Conservation (phyloP, 2,797 vertebrate species). For the Megaceryle alcyon region DNA sequence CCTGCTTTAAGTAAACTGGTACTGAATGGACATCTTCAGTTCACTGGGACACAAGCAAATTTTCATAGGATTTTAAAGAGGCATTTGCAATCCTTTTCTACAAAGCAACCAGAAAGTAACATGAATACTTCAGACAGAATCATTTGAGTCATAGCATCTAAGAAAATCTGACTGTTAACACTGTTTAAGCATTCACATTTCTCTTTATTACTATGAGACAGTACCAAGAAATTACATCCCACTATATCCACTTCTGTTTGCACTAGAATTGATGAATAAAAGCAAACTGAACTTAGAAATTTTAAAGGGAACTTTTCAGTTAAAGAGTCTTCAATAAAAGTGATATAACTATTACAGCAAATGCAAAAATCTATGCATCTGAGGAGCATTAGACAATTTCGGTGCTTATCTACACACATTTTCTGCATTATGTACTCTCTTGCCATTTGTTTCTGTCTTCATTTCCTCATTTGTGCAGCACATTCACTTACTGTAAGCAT, state of each 20-base stretch:
- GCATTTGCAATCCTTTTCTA: background rate
- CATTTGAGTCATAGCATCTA: background rate
- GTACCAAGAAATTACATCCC: background rate
- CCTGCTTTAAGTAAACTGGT: background rate
- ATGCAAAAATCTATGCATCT: background rate
- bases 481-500: background rate
- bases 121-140: background rate
- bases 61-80: background rate
- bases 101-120: background rate
- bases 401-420: background rate
- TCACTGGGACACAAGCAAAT: background rate
- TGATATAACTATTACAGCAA: background rate
- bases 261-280: background rate
- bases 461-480: background rate
- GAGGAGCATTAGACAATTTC: background rate
- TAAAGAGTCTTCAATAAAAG: background rate
- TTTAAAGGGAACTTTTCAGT: background rate
- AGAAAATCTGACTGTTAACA: background rate
- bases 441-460: background rate
- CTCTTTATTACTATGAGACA: background rate
- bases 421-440: background rate
- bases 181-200: background rate
- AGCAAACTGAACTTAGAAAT: background rate
- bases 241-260: background rate
- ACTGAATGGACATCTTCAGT: background rate